Conservation (phyloP, 1,140 invertebrate genomes). For the Pentalonia nigronervosa region DNA sequence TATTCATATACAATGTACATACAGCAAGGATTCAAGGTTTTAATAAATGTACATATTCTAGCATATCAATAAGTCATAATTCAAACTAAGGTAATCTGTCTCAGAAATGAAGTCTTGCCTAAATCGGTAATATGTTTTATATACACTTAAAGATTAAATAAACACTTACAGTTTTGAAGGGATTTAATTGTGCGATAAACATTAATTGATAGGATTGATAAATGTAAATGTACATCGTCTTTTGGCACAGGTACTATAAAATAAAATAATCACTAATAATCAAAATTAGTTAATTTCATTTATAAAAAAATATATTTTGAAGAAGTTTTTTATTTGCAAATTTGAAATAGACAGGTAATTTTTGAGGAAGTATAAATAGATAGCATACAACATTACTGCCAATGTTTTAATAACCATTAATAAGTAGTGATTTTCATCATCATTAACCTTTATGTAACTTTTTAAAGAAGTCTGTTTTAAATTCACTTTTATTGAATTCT, state of each 20-base stretch:
- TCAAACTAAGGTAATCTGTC: no score
- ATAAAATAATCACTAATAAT: background rate
- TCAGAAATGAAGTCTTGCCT: no score
- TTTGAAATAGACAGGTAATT: background rate
- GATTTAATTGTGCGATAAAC: conserved; percentile 23
- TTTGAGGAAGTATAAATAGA: background rate
- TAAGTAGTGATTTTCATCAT: no score
- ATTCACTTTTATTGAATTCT: background rate
- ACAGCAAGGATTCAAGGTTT: no score
- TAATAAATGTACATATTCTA: no score
- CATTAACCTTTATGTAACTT: background rate
- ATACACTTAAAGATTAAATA: background rate
- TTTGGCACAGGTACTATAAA: background rate
- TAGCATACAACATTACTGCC: background rate
- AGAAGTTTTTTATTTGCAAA: background rate
- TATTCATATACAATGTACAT: no score
- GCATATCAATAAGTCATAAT: no score
- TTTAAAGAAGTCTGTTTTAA: background rate
- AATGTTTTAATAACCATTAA: no score
- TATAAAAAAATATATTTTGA: background rate
- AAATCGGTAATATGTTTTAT: background rate
- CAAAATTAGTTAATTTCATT: background rate
- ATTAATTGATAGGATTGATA: conserved; percentile 38
- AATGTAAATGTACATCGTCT: conserved; percentile 41
- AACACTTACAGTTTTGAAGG: conserved; percentile 25